Evolutionary conservation across 37 sponge, comb jelly and placozoan species (phyloP), one percentile per base, ranked within the genome.

Genomic region (Haliclona indistincta): DNA sequence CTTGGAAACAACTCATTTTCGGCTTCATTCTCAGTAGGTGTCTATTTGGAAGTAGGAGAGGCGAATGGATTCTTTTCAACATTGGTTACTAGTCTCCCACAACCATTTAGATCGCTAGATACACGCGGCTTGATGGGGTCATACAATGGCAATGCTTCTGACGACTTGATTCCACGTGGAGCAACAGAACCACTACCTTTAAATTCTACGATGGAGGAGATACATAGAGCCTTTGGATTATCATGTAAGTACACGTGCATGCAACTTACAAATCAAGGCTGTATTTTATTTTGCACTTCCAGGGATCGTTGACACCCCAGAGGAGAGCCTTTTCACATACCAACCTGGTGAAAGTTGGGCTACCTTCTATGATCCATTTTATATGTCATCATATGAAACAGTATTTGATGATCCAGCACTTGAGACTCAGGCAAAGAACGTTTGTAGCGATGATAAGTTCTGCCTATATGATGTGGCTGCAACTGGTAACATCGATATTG

Each of bases 161-260:
- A 86, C 64, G 86, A 86, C 64, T 53, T 86, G 19, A 29, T 65
- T 15, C 74, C 80, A 54, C 54, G 32, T 26, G 4, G 1, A 23
- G 64, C 56, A n/a, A 53, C 0, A 3, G 29, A 8, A 11, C 85
- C 75, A 28, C 34, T 86, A 19, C 62, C 74, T 39, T 30, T 54
- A 19, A 65, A 72, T 35, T 54, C 80, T 34, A 34, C 74, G 30
- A 30, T 56, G 5, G 52, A 79, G 39, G 86, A 72, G 6, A 78
- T 86, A 19, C 80, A 86, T 66, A 7, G 73, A 6, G 26, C 43
- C n/a, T 86, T 86, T 72, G 86, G 86, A 74, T 17, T 80, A 45
- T 74, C 79, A 36, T 86, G 86, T 86, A 64, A 74, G 86, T 63
- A 34, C 15, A 23, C 23, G 0, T 20, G 32, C 11, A 65, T 4